Percentiles rank a stretch among this genome's conserved stretches.
Evolutionary conservation across 1,140 invertebrate species (phyloP).

Genomic region (Drosophila baimaii): DNA sequence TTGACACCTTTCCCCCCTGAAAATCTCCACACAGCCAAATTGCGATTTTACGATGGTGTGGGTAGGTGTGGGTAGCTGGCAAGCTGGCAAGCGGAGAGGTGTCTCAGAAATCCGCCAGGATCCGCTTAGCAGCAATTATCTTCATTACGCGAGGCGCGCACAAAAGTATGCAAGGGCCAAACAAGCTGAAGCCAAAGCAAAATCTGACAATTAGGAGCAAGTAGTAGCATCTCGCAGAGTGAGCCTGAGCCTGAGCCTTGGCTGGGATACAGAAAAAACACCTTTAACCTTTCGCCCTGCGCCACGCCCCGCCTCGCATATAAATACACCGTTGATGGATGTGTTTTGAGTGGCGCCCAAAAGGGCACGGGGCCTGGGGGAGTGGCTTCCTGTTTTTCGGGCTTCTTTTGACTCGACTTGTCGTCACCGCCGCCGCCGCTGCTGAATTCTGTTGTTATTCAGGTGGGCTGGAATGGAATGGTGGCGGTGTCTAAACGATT

Average conservation of each 20-base stretch:
- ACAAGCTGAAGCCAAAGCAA: constrained; percentile 34
- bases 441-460: constrained; percentile 62
- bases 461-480: constrained; percentile 7
- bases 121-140: constrained; percentile 82
- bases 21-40: constrained; percentile 2
- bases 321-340: constrained; percentile 73
- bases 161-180: constrained; percentile 72
- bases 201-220: constrained; percentile 62
- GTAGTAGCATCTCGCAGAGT: neutral
- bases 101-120: constrained; percentile 71
- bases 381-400: constrained; percentile 73
- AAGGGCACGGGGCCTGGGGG: constrained; percentile 16
- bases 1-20: neutral
- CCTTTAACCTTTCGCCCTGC: constrained; percentile 46
- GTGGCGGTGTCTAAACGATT: constrained; percentile 66
- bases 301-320: constrained; percentile 42
- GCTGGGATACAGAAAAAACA: constrained; percentile 28
- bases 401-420: constrained; percentile 62
- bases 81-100: constrained; percentile 19
- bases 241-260: constrained; percentile 3
- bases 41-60: neutral
- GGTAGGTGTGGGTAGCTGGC: neutral
- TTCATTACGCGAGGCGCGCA: constrained; percentile 72
- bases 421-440: constrained; percentile 27
- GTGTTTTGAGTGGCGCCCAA: constrained; percentile 71